These are phyloP conservation scores for human DNA, from an alignment of 2,113 vertebrate genomes.

Conservation along the genomic window GRCh38 chr3:131776001-131776500, in stretches of 20 bases:
- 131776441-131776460: neutral
- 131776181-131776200: neutral
- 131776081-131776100: neutral
- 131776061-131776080: neutral
- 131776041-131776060: neutral
- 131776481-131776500: neutral
- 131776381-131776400: neutral
- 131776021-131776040: neutral
- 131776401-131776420: neutral
- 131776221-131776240: neutral
- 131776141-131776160: neutral
- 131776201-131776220: neutral
- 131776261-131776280: neutral
- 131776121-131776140: neutral
- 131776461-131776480: constrained; percentile 1
- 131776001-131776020: neutral
- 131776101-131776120: neutral
- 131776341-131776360: neutral
- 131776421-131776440: neutral
- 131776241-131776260: neutral
- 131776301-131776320: neutral
- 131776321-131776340: neutral
- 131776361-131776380: neutral
- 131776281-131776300: neutral
- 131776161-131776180: neutral